Evolutionary conservation across 2,113 vertebrate species (phyloP), one percentile per base, ranked within the genome.

Genomic region (Zosterops japonicus): DNA sequence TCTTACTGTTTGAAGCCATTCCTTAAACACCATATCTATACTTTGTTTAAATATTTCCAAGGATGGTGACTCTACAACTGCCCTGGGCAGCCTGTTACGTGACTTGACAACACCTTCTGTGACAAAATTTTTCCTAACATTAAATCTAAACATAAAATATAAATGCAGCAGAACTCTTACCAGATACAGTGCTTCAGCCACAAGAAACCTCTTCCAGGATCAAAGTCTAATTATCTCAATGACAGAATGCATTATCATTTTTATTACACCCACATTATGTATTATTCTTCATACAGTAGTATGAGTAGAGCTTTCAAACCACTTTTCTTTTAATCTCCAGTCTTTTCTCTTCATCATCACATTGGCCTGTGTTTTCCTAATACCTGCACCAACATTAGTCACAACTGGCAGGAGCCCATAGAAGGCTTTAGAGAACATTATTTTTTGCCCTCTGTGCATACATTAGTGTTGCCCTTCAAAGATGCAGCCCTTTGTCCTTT

Each of bases 401-500:
- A 90, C 83, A 96, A 91, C 65, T 78, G 83, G 87, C 87, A 96
- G 87, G 59, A 87, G 52, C 61, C 69, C 83, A 90, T 9, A 76
- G 64, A 93, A 85, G 95, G 76, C 47, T 78, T 94, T 89, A 93
- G 80, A 90, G 82, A 95, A 89, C 76, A 87, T 91, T 95, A 96
- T 75, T 88, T 95, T 97, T 95, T 95, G 95, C 94, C 96, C 94
- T 97, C 93, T 95, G 68, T 83, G 84, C 93, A 94, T 94, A 90
- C 44, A 94, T 96, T 96, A 97, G 35, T 90, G 57, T 83, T 96
- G 92, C 76, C 87, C 90, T 97, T 96, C 96, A 97, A 97, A 94
- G 47, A 96, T 0, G 5, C 44, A 91, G 57, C 35, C 88, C 52
- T 96, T 97, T 93, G 82, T 97, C 95, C 92, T 94, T 94, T 90